phyloP scores from a whole-genome alignment of 1,140 invertebrate genomes.

The Brachionus paranguensis region DNA sequence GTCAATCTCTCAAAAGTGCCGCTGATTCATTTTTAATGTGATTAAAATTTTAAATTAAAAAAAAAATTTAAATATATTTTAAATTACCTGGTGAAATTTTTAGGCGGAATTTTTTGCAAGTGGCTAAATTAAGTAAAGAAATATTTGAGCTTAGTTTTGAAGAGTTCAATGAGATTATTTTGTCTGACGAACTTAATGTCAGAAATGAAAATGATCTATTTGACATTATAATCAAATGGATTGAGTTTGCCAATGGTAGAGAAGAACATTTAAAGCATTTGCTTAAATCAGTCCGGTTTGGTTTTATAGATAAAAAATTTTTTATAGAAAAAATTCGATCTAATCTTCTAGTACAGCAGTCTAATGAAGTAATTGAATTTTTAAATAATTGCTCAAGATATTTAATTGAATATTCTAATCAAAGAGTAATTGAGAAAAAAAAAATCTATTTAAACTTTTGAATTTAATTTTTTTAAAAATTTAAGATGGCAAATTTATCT shows the following conservation, averaged over 20 bases:
- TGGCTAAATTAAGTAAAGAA: conserved; percentile 65
- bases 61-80: background rate
- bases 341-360: conserved; percentile 62
- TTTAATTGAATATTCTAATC: conserved; percentile 65
- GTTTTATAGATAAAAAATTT: conserved; percentile 9
- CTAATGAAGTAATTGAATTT: conserved; percentile 63
- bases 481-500: background rate
- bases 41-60: background rate
- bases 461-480: background rate
- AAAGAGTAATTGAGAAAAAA: conserved; percentile 56
- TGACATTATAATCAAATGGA: conserved; percentile 55
- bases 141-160: conserved; percentile 18
- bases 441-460: conserved; percentile 45
- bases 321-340: conserved; percentile 52
- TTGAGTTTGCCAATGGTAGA: conserved; percentile 46
- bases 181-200: conserved; percentile 55
- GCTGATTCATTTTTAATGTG: conserved; percentile 30
- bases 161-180: conserved; percentile 51
- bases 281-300: conserved; percentile 3
- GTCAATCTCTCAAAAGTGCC: background rate
- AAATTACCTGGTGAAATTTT: background rate
- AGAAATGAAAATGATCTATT: conserved; percentile 58
- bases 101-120: conserved; percentile 6
- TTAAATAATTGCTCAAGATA: conserved; percentile 70
- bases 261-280: background rate